Percentiles rank a stretch among this genome's conserved stretches.
Evolutionary conservation across 2,113 vertebrate genomes (phyloP).

Genomic region (Triplophysa siluroides): DNA sequence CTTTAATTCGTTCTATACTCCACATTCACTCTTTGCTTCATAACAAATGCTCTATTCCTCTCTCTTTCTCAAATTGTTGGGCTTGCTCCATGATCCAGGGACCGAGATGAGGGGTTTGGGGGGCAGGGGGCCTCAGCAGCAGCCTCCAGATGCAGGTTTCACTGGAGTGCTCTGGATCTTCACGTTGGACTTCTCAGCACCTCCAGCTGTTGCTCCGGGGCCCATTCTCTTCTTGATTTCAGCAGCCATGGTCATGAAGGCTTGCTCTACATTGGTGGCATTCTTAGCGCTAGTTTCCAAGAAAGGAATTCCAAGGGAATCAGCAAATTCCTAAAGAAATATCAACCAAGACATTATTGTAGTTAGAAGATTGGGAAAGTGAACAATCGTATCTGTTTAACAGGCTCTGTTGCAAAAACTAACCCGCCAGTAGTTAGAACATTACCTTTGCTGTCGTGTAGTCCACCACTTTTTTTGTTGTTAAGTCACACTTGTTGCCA

Average conservation of each 20-base stretch:
- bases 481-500: slow-evolving; percentile 98
- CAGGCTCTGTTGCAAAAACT: not conserved
- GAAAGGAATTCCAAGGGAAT: slow-evolving; percentile 97
- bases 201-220: slow-evolving; percentile 91
- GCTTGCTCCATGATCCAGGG: slow-evolving; percentile 70
- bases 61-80: slow-evolving; percentile 82
- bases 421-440: not conserved
- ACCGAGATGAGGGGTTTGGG: slow-evolving; percentile 1
- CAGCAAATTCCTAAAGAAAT: slow-evolving; percentile 90
- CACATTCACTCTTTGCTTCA: slow-evolving; percentile 47
- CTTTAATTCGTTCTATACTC: slow-evolving; percentile 43
- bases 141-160: slow-evolving; percentile 94
- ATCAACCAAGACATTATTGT: not conserved
- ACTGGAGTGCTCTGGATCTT: slow-evolving; percentile 98
- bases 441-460: slow-evolving; percentile 98
- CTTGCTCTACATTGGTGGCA: slow-evolving; percentile 98
- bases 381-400: not conserved
- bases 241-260: slow-evolving; percentile 99
- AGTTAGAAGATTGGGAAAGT: not conserved
- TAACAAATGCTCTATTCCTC: slow-evolving; percentile 50
- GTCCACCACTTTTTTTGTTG: slow-evolving; percentile 99
- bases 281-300: slow-evolving; percentile 99
- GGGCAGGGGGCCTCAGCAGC: slow-evolving; percentile 75
- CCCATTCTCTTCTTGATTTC: slow-evolving; percentile 99
- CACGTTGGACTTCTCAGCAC: slow-evolving; percentile 92